These are phyloP conservation scores for Agelastica alni DNA, from an alignment of 2,888 invertebrate species.

Conservation along the genomic window DNA sequence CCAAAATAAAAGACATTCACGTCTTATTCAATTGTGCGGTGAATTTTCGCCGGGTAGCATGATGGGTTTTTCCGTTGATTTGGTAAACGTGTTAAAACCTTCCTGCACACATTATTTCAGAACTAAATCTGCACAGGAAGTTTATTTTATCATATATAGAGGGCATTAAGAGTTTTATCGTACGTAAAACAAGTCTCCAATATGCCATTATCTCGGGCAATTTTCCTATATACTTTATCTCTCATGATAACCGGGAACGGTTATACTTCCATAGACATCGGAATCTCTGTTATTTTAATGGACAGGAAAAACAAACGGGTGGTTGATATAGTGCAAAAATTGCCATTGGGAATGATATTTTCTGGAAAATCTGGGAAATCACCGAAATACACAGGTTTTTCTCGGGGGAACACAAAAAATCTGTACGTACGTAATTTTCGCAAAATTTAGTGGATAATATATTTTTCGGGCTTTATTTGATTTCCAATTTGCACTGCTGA, in stretches of 20 bases:
- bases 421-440: background rate
- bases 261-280: background rate
- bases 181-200: conserved; percentile 22
- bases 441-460: background rate
- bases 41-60: too few relatives aligned
- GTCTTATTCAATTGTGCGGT: too few relatives aligned
- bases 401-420: background rate
- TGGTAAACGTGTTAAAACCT: background rate
- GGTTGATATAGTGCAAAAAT: conserved; percentile 17
- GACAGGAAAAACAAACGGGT: conserved; percentile 21
- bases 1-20: too few relatives aligned
- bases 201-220: conserved; percentile 20
- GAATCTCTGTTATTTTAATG: conserved; percentile 19
- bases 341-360: conserved; percentile 18
- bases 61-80: background rate
- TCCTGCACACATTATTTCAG: background rate
- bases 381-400: background rate
- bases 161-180: conserved; percentile 16
- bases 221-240: conserved; percentile 17
- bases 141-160: conserved; percentile 8
- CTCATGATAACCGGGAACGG: conserved; percentile 1
- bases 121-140: background rate
- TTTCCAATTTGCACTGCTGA: too few relatives aligned
- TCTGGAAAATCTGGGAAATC: conserved; percentile 12
- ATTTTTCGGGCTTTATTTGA: too few relatives aligned